A percentile compares a stretch with the other conserved stretches of the same genome.
phyloP scores from a whole-genome alignment of 2,113 vertebrate species.

The Sylvietta virens region DNA sequence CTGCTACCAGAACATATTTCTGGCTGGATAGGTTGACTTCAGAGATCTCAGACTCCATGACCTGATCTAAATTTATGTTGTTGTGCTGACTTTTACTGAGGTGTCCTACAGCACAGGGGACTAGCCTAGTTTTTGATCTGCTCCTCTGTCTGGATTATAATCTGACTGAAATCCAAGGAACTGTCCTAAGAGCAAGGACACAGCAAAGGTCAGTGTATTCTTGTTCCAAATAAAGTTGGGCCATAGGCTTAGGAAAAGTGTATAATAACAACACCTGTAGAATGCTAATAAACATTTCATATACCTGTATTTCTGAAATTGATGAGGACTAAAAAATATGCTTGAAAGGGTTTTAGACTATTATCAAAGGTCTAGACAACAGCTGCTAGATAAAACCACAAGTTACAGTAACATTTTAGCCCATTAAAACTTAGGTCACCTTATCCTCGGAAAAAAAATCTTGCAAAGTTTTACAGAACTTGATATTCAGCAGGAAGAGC shows the following conservation, averaged over 20 bases:
- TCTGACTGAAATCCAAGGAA: background rate
- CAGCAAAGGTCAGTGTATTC: background rate
- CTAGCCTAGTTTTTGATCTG: background rate
- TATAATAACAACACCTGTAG: background rate
- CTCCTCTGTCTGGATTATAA: background rate
- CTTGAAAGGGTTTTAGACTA: background rate
- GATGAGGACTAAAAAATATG: background rate
- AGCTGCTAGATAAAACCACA: background rate
- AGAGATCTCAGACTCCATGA: background rate
- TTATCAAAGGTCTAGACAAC: background rate
- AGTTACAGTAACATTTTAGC: background rate
- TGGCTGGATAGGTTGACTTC: background rate
- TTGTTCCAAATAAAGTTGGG: background rate
- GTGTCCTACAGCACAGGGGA: background rate
- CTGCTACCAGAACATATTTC: background rate
- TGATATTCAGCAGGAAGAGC: background rate
- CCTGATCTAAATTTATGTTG: background rate
- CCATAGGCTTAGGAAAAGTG: background rate
- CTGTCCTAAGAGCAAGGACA: background rate
- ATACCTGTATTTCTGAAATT: background rate
- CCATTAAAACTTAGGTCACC: background rate
- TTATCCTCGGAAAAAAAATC: background rate
- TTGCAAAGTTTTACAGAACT: background rate
- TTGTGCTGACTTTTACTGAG: background rate
- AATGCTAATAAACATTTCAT: background rate